Evolutionary conservation across 2,888 invertebrate species (phyloP).

Genomic region (Cheilosia vernalis): DNA sequence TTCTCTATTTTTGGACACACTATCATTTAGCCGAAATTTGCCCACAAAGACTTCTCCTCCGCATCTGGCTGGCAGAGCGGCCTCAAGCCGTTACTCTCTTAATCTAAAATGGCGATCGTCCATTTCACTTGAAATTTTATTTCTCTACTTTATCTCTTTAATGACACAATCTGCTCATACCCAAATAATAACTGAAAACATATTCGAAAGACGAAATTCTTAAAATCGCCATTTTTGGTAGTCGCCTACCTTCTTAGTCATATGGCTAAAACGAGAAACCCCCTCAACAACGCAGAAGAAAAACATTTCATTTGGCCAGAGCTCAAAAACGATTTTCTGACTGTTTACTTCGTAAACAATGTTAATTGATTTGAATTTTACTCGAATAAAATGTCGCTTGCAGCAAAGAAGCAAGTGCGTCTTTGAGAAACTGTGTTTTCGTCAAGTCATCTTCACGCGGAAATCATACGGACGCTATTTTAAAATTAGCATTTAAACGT

Average conservation of each 20-base stretch:
- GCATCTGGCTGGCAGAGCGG: not conserved
- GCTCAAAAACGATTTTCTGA: conserved; percentile 27
- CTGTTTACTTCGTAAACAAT: conserved; percentile 34
- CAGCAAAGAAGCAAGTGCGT: not conserved
- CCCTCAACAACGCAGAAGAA: conserved; percentile 12
- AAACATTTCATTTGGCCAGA: conserved; percentile 40
- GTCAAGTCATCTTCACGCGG: conserved; percentile 9
- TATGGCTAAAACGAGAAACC: conserved; percentile 52
- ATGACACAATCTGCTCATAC: conserved; percentile 24
- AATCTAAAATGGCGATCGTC: conserved; percentile 47
- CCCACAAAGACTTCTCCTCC: conserved; percentile 6
- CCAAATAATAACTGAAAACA: not conserved
- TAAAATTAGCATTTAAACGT: conserved; percentile 16
- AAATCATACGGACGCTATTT: conserved; percentile 28
- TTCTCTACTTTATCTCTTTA: conserved; percentile 19
- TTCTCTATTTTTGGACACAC: conserved; percentile 38
- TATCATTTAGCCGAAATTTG: conserved; percentile 20
- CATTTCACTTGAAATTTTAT: conserved; percentile 48
- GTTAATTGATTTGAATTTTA: conserved; percentile 24
- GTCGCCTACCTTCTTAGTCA: conserved; percentile 51
- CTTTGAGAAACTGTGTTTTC: conserved; percentile 1
- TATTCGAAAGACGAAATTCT: not conserved
- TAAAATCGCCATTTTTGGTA: conserved; percentile 59
- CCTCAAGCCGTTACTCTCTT: not conserved
- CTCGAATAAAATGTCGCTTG: conserved; percentile 22